Conservation (phyloP, 2,888 invertebrate genomes). For the Orthonevra nobilis region DNA sequence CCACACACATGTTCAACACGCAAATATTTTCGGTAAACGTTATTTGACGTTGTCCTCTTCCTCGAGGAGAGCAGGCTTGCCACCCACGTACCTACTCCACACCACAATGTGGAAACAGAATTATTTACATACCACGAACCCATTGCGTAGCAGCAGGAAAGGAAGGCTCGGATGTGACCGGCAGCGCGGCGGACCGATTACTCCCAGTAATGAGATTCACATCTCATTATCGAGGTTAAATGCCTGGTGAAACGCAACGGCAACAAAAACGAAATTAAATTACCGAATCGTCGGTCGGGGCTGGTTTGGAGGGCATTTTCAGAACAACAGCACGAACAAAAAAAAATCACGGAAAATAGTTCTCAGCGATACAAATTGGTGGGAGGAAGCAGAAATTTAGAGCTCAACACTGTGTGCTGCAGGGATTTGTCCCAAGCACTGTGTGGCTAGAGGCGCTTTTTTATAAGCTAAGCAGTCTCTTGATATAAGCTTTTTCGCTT, state of each 20-base stretch:
- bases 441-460: too few relatives aligned
- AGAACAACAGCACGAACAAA: too few relatives aligned
- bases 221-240: constrained; percentile 71
- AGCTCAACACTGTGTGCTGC: background rate
- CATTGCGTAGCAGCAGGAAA: background rate
- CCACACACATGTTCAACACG: constrained; percentile 60
- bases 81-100: constrained; percentile 10
- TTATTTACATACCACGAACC: constrained; percentile 55
- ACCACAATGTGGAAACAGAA: constrained; percentile 61
- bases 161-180: background rate
- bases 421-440: too few relatives aligned
- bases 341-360: too few relatives aligned
- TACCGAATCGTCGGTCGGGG: constrained; percentile 44
- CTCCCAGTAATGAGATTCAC: constrained; percentile 67
- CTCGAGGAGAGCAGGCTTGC: too few relatives aligned
- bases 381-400: background rate
- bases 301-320: background rate
- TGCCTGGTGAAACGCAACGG: constrained; percentile 70
- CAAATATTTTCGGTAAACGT: constrained; percentile 66
- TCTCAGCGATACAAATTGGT: constrained; percentile 13
- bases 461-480: too few relatives aligned
- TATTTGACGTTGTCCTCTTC: constrained; percentile 32
- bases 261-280: constrained; percentile 68
- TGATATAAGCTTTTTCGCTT: too few relatives aligned
- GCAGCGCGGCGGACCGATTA: constrained; percentile 61